Conservation (phyloP, 2,113 vertebrate genomes). For the Laticauda colubrina region DNA sequence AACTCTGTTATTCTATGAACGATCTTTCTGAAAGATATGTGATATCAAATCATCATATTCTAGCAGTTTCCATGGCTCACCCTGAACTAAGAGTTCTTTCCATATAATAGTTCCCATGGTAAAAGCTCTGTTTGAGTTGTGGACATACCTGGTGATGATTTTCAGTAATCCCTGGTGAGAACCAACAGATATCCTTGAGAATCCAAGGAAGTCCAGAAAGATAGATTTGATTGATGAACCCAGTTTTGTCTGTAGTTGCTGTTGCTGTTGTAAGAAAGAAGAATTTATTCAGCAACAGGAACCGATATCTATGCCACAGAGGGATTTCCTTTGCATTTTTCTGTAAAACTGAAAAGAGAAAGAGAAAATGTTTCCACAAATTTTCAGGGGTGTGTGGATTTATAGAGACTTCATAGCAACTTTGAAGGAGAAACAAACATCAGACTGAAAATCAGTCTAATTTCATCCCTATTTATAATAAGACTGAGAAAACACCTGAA, state of each 20-base stretch:
- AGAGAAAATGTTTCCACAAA: background rate
- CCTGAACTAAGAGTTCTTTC: background rate
- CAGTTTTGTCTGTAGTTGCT: background rate
- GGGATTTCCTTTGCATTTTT: background rate
- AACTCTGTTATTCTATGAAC: no score
- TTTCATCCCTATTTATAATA: background rate
- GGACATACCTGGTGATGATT: background rate
- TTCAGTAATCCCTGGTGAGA: background rate
- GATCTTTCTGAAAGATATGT: background rate
- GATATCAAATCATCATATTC: background rate
- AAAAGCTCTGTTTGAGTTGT: background rate
- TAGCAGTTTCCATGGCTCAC: background rate
- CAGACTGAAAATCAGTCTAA: background rate
- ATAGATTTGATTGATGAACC: background rate
- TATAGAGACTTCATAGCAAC: background rate
- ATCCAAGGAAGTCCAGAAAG: background rate
- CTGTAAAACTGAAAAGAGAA: background rate
- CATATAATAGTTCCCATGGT: background rate
- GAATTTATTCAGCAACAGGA: background rate
- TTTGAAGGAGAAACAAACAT: background rate
- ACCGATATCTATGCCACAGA: background rate
- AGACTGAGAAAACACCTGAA: background rate
- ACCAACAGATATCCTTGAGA: background rate
- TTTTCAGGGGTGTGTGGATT: no score
- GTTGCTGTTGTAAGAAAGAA: background rate